Conservation (phyloP, 1,140 invertebrate genomes). For the Aphelenchoides avenae region DNA sequence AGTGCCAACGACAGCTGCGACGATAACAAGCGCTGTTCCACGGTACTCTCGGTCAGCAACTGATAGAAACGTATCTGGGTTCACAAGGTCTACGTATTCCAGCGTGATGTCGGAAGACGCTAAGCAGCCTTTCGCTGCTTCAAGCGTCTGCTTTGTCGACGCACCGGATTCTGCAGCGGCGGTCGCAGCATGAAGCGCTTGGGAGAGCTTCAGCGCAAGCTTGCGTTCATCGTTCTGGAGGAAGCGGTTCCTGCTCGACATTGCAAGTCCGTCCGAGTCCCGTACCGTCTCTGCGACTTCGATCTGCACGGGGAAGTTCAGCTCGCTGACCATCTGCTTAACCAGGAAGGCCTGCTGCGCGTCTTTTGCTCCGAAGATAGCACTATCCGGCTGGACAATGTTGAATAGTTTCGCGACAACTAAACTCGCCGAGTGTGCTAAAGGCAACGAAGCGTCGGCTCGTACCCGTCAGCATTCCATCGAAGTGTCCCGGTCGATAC, state of each 20-base stretch:
- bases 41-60: slow-evolving; percentile 17
- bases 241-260: slow-evolving; percentile 29
- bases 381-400: slow-evolving; percentile 30
- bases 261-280: slow-evolving; percentile 26
- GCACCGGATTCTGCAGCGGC: slow-evolving; percentile 1
- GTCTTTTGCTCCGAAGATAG: slow-evolving; percentile 34
- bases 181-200: not conserved
- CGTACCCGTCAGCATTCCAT: slow-evolving; percentile 26
- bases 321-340: slow-evolving; percentile 19
- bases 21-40: slow-evolving; percentile 9
- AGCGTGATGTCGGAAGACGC: slow-evolving; percentile 9
- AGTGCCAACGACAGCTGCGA: slow-evolving; percentile 7
- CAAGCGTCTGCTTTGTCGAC: not conserved
- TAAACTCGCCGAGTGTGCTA: no score
- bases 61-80: slow-evolving; percentile 14
- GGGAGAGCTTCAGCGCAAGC: not conserved
- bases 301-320: slow-evolving; percentile 33
- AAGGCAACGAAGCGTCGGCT: no score
- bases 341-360: slow-evolving; percentile 31
- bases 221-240: slow-evolving; percentile 13
- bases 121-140: slow-evolving; percentile 1
- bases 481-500: slow-evolving; percentile 14
- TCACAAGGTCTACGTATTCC: slow-evolving; percentile 26
- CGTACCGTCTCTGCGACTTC: slow-evolving; percentile 14
- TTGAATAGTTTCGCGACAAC: slow-evolving; percentile 33